phyloP scores from a whole-genome alignment of 1,140 invertebrate genomes.

The Leucophenga varia region DNA sequence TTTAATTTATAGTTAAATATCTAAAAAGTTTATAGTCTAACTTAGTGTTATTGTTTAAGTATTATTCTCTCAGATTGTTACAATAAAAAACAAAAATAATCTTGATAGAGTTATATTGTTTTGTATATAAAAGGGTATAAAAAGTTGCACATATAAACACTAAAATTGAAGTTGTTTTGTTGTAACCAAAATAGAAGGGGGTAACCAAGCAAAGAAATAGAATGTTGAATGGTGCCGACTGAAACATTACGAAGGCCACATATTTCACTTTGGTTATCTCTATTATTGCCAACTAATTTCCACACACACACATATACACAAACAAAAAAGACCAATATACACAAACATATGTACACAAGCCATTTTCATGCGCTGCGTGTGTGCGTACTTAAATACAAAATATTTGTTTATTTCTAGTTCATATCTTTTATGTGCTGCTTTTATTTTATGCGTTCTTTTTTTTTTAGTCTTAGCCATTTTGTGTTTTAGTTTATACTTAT shows the following conservation, averaged over 20 bases:
- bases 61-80: too few relatives aligned
- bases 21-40: too few relatives aligned
- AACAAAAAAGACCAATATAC: too few relatives aligned
- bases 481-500: slow-evolving; percentile 53
- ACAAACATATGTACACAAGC: background rate
- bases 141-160: too few relatives aligned
- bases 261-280: slow-evolving; percentile 54
- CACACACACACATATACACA: slow-evolving; percentile 11
- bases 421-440: slow-evolving; percentile 50
- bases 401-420: slow-evolving; percentile 55
- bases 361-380: background rate
- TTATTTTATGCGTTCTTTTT: slow-evolving; percentile 28
- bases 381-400: slow-evolving; percentile 26
- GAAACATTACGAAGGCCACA: slow-evolving; percentile 47
- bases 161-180: too few relatives aligned
- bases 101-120: too few relatives aligned
- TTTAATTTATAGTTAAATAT: too few relatives aligned
- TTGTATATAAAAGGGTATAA: too few relatives aligned
- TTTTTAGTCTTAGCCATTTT: slow-evolving; percentile 44
- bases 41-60: too few relatives aligned
- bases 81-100: too few relatives aligned
- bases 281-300: slow-evolving; percentile 54
- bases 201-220: too few relatives aligned
- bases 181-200: too few relatives aligned
- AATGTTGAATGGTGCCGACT: slow-evolving; percentile 44